phyloP scores from a whole-genome alignment of 2,113 vertebrate genomes.

The Oxygymnocypris stewartii region DNA sequence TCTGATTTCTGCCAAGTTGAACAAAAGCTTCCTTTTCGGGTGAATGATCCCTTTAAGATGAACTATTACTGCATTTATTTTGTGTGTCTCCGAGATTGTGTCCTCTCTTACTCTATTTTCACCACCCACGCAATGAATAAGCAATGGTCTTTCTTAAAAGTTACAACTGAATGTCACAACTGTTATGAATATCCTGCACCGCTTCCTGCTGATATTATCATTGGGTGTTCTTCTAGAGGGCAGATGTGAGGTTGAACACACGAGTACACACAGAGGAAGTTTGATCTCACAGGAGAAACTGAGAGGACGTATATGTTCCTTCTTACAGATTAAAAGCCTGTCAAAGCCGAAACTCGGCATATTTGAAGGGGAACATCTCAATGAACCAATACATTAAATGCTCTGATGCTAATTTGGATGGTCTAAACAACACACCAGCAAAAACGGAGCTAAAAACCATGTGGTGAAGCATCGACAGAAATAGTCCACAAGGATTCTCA shows the following conservation, averaged over 20 bases:
- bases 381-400: background rate
- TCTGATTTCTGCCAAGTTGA: background rate
- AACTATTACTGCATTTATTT: background rate
- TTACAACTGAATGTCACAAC: background rate
- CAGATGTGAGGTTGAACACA: slow-evolving; percentile 26
- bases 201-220: slow-evolving; percentile 44
- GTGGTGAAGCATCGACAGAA: background rate
- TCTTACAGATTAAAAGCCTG: background rate
- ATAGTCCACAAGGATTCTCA: background rate
- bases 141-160: background rate
- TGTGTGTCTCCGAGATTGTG: background rate
- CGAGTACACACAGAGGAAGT: background rate
- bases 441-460: background rate
- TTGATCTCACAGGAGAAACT: too few species aligned
- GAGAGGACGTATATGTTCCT: background rate
- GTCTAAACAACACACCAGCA: background rate
- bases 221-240: slow-evolving; percentile 20
- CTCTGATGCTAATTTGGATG: background rate
- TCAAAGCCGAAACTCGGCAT: background rate
- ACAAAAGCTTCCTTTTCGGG: background rate
- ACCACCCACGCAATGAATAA: slow-evolving; percentile 8
- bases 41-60: background rate
- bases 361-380: background rate
- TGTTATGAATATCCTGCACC: slow-evolving; percentile 7
- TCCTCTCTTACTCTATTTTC: background rate